phyloP scores from a whole-genome alignment of 1,140 invertebrate genomes.

The Drosophila prosaltans region DNA sequence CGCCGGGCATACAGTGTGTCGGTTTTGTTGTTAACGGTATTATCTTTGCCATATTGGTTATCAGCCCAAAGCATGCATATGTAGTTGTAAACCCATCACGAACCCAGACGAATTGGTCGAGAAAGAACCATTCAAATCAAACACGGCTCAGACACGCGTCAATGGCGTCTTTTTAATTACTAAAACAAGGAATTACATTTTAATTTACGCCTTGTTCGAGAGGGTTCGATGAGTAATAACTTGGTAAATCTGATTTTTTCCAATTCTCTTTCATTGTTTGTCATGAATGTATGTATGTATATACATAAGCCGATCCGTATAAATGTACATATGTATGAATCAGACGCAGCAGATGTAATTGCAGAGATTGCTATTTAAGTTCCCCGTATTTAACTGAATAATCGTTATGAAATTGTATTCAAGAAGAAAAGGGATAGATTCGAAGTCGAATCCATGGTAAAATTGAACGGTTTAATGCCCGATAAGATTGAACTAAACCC shows the following conservation, averaged over 20 bases:
- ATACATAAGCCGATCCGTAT: not conserved
- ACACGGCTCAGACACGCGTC: constrained; percentile 28
- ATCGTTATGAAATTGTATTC: not conserved
- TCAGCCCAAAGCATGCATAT: constrained; percentile 29
- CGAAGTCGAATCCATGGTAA: not conserved
- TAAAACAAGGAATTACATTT: not conserved
- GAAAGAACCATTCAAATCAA: constrained; percentile 15
- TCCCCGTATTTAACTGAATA: not conserved
- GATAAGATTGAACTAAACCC: not conserved
- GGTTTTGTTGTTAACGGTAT: constrained; percentile 51
- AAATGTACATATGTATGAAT: not conserved
- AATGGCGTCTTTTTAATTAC: constrained; percentile 40
- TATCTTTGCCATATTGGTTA: constrained; percentile 57
- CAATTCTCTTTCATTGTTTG: not conserved
- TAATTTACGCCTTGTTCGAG: not conserved
- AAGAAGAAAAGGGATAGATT: too few relatives aligned
- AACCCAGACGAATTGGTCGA: constrained; percentile 26
- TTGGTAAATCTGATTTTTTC: constrained; percentile 4
- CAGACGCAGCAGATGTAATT: constrained; percentile 1
- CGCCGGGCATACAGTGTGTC: not conserved
- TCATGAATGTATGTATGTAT: too few relatives aligned
- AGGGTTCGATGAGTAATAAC: constrained; percentile 33
- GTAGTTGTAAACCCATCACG: constrained; percentile 3
- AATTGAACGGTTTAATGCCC: not conserved
- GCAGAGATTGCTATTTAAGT: not conserved